phyloP scores from a whole-genome alignment of 2,797 vertebrate genomes.

The Geotrypetes seraphini region DNA sequence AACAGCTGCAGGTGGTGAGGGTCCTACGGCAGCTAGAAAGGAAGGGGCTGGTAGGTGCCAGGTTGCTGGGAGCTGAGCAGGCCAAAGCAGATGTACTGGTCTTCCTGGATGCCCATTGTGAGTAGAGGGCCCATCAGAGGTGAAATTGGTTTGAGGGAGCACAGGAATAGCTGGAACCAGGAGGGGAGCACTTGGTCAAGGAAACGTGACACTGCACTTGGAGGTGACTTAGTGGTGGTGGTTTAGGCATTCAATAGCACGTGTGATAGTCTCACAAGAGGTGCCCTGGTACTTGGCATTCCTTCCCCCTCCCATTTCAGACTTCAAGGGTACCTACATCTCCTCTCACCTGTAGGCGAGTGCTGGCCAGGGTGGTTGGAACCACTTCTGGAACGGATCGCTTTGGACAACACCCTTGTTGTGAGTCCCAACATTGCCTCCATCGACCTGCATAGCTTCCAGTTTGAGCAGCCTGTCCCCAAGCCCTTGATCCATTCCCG shows the following conservation, averaged over 20 bases:
- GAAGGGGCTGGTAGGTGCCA: not conserved
- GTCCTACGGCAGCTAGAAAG: not conserved
- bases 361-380: not conserved
- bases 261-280: not conserved
- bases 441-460: not conserved
- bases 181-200: too few relatives aligned
- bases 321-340: not conserved
- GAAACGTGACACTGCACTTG: too few relatives aligned
- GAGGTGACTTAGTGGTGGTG: too few relatives aligned
- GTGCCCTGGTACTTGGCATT: too few relatives aligned
- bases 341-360: not conserved
- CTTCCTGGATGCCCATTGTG: not conserved
- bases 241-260: too few relatives aligned
- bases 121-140: too few relatives aligned
- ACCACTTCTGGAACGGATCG: not conserved
- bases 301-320: too few relatives aligned
- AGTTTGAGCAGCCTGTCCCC: not conserved
- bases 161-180: too few relatives aligned
- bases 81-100: not conserved
- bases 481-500: not conserved
- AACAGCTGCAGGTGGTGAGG: not conserved
- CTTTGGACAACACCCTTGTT: not conserved
- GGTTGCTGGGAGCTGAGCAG: not conserved
- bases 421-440: not conserved
- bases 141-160: too few relatives aligned